Conservation (phyloP, 2,888 invertebrate genomes). For the Meteorus cinctellus region DNA sequence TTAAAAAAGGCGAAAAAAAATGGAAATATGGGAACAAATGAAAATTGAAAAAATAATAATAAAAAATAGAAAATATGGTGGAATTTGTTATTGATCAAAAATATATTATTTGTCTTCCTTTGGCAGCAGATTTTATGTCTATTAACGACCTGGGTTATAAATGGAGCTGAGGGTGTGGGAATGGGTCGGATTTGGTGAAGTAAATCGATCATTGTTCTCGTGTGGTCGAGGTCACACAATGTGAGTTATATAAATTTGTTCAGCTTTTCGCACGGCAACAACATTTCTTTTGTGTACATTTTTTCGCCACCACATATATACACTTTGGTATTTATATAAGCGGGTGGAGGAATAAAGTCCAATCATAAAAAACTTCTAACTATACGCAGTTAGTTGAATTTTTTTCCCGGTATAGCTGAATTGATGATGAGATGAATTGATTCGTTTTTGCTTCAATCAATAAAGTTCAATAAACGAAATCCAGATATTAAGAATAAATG, state of each 20-base stretch:
- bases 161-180: not conserved
- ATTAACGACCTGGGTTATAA: constrained; percentile 16
- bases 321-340: not conserved
- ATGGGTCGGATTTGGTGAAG: constrained; percentile 17
- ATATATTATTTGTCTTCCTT: not conserved
- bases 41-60: not conserved
- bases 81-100: constrained; percentile 9
- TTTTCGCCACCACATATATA: not conserved
- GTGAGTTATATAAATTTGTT: constrained; percentile 25
- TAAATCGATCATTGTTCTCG: constrained; percentile 22
- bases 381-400: too few relatives aligned
- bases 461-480: too few relatives aligned
- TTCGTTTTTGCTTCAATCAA: too few relatives aligned
- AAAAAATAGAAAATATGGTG: not conserved
- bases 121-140: constrained; percentile 6
- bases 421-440: too few relatives aligned
- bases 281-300: not conserved
- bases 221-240: constrained; percentile 22
- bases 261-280: constrained; percentile 7
- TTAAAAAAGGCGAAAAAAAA: not conserved
- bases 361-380: not conserved
- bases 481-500: too few relatives aligned
- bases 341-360: not conserved
- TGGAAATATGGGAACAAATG: not conserved
- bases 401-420: too few relatives aligned